Evolutionary conservation across 2,797 vertebrate genomes (phyloP).

Genomic region (Cygnus olor): DNA sequence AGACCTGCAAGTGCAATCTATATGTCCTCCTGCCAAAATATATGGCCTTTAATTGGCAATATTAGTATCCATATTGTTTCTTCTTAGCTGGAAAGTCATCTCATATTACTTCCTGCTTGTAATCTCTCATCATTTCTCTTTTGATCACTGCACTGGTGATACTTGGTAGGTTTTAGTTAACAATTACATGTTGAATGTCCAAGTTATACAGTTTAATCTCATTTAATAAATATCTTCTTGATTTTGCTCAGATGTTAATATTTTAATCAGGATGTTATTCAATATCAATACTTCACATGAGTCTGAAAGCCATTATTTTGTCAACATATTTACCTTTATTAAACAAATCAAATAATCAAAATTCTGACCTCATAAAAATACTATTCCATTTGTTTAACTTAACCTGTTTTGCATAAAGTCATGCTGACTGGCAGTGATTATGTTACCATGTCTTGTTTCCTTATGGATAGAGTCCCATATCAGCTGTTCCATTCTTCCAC

Average conservation of each 20-base stretch:
- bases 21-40: background rate
- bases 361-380: constrained; percentile 22
- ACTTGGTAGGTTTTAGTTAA: background rate
- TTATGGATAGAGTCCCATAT: background rate
- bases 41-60: background rate
- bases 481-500: constrained; percentile 57
- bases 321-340: constrained; percentile 44
- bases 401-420: constrained; percentile 40
- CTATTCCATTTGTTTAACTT: constrained; percentile 28
- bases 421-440: constrained; percentile 12
- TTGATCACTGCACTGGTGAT: background rate
- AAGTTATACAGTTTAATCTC: background rate
- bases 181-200: background rate
- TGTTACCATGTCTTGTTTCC: constrained; percentile 36
- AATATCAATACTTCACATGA: background rate
- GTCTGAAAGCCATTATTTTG: constrained; percentile 30
- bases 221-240: background rate
- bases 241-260: background rate
- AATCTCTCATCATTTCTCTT: background rate
- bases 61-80: background rate
- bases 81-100: background rate
- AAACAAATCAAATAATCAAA: constrained; percentile 29
- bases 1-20: background rate
- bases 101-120: background rate
- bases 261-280: background rate